phyloP scores from a whole-genome alignment of 2,888 invertebrate species.

The Dynastes grantii region DNA sequence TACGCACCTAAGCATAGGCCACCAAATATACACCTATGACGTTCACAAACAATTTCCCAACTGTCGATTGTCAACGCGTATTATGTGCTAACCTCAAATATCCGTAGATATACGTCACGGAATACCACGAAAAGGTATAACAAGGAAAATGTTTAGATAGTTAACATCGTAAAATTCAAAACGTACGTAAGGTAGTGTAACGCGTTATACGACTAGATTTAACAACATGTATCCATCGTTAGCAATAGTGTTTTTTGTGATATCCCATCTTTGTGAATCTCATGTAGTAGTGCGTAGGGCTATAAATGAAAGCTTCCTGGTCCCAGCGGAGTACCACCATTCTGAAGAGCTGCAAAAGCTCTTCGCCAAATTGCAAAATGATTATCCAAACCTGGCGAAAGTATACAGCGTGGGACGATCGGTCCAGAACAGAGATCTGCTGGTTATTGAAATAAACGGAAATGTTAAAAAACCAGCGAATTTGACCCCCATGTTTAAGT shows the following conservation, averaged over 20 bases:
- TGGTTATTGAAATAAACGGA: slow-evolving; percentile 86
- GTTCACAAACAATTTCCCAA: not conserved
- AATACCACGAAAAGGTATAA: slow-evolving; percentile 7
- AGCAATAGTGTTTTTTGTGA: slow-evolving; percentile 44
- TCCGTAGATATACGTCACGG: slow-evolving; percentile 21
- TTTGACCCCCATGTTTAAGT: slow-evolving; percentile 92
- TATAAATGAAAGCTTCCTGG: slow-evolving; percentile 74
- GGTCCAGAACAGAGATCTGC: slow-evolving; percentile 84
- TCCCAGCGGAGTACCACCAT: slow-evolving; percentile 77
- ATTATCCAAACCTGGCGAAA: slow-evolving; percentile 81
- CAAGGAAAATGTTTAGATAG: slow-evolving; percentile 30
- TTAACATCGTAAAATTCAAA: not conserved
- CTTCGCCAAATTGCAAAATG: slow-evolving; percentile 75
- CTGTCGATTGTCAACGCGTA: not conserved
- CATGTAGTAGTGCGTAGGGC: not conserved
- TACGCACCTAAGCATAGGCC: not conserved
- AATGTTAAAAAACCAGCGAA: slow-evolving; percentile 75
- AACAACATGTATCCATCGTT: slow-evolving; percentile 34
- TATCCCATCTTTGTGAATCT: slow-evolving; percentile 39
- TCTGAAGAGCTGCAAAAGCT: slow-evolving; percentile 81
- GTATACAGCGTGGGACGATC: slow-evolving; percentile 88
- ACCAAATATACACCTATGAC: slow-evolving; percentile 8
- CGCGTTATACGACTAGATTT: not conserved
- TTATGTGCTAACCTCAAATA: slow-evolving; percentile 22
- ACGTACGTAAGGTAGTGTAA: not conserved